Evolutionary conservation across 1,140 invertebrate genomes (phyloP), one percentile per base, ranked within the genome.

Genomic region (Zelostemma sp.): DNA sequence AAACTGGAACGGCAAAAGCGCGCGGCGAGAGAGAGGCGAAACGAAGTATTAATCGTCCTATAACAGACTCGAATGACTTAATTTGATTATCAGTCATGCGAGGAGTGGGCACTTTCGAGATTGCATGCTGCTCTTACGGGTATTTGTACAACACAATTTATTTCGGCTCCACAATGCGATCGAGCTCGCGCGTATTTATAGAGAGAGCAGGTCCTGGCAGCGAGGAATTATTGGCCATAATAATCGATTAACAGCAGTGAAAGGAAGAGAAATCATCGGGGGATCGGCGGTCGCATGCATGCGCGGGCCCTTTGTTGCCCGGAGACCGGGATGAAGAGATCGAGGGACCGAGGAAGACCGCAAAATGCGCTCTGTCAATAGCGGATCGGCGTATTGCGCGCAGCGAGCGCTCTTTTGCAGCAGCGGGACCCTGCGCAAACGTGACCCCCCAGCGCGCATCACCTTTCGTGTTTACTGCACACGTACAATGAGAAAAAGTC

Each of bases 61-160:
- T 41, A 41, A 41, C 40, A 14, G 8, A 41, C 40, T 19, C 16
- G 40, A 9, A 21, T 17, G 18, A 19, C 16, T 19, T 46, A 19
- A 46, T 46, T 46, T 12, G 43, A 46, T 46, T 46, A 46, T 18
- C 43, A 46, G 16, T 19, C 16, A 46, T 18, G 43, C 43, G 43
- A 46, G 14, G n/a, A 41, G 14, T 15, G 14, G n/a, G 35, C 9
- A 11, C 35, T 4, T 38, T 38, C 9, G 35, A 4, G n/a, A 25
- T 25, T 25, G 40, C 14, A 11, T 11, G 14, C 40, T 43, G 40
- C 40, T 43, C 40, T 43, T 68, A 63, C 45, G 56, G 63, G 60
- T 71, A 73, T 74, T 76, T 76, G 71, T 72, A 76, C 76, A 76
- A 72, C 76, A 76, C 73, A 78, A 78, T 78, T 78, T 78, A 75